Evolutionary conservation across 2,113 vertebrate genomes (phyloP).

Genomic region (Hipposideros armiger): DNA sequence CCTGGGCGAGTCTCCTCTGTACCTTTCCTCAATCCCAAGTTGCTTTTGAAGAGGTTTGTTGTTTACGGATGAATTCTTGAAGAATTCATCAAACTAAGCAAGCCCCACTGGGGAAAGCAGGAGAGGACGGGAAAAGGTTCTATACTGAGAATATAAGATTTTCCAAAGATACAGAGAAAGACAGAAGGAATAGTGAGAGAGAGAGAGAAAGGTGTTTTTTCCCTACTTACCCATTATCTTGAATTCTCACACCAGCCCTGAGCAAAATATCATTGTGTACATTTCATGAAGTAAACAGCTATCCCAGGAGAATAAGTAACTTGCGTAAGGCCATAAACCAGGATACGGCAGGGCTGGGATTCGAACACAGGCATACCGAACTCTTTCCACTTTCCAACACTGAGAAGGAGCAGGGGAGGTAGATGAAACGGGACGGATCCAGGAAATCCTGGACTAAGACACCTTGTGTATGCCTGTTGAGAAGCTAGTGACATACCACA

Average conservation of each 20-base stretch:
- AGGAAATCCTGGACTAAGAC: background rate
- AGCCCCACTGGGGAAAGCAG: background rate
- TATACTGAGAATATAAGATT: background rate
- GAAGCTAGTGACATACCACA: background rate
- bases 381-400: background rate
- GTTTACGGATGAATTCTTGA: background rate
- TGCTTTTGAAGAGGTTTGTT: background rate
- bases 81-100: background rate
- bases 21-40: background rate
- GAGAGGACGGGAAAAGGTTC: background rate
- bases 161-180: background rate
- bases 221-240: background rate
- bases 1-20: rapidly evolving
- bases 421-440: background rate
- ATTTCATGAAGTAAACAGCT: background rate
- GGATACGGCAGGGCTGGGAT: background rate
- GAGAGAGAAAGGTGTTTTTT: background rate
- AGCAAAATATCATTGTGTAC: background rate
- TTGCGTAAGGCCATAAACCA: background rate
- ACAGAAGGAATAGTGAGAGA: background rate
- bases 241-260: background rate
- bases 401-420: background rate
- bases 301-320: background rate
- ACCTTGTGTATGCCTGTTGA: background rate
- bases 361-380: background rate